phyloP scores from a whole-genome alignment of 2,797 vertebrate genomes.

The Esox lucius region DNA sequence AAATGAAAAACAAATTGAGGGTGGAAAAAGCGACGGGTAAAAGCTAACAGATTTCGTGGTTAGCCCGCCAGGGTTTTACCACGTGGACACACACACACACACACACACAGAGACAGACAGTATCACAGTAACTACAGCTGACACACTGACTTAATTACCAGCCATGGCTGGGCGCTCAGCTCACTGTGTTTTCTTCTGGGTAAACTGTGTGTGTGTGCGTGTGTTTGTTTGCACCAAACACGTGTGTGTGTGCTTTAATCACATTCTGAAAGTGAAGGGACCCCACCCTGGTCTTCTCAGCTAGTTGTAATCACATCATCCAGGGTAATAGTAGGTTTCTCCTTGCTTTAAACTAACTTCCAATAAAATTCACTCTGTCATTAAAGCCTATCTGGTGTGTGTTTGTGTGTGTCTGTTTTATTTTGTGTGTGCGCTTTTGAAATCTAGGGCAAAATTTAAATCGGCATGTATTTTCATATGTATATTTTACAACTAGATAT shows the following conservation, averaged over 20 bases:
- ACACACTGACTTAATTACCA: constrained; percentile 23
- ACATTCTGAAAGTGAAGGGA: background rate
- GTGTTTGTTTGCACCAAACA: constrained; percentile 8
- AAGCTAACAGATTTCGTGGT: background rate
- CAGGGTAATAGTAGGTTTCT: background rate
- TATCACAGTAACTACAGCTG: constrained; percentile 22
- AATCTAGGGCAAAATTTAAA: background rate
- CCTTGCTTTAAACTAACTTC: constrained; percentile 1
- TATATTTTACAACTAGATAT: background rate
- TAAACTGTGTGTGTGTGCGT: constrained; percentile 7
- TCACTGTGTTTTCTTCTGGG: constrained; percentile 22
- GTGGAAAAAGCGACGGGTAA: background rate
- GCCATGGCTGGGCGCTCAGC: background rate
- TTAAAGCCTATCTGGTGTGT: background rate
- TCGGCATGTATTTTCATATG: background rate
- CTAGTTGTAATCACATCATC: background rate
- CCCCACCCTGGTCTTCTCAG: background rate
- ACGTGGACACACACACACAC: constrained; percentile 10
- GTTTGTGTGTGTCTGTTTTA: background rate
- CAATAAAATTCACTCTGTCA: background rate
- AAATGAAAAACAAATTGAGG: constrained; percentile 15
- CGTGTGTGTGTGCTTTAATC: constrained; percentile 18
- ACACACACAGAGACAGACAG: constrained; percentile 13
- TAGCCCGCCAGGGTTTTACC: background rate
- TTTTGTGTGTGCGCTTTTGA: background rate